These are phyloP conservation scores for Varanus komodoensis DNA, from an alignment of 2,113 vertebrate genomes.

Conservation along the genomic window DNA sequence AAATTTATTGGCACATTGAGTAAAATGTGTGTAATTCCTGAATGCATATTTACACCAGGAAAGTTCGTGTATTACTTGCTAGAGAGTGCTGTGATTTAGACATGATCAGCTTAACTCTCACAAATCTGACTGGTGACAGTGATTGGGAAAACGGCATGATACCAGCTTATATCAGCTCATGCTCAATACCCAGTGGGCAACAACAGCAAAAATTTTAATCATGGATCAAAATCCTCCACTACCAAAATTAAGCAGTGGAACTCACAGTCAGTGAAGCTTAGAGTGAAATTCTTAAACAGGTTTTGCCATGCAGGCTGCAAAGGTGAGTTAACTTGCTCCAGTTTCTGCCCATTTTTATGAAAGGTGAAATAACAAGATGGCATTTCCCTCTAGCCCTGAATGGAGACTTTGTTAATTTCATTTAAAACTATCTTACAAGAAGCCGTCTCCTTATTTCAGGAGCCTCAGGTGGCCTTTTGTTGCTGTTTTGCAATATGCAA, in stretches of 20 bases:
- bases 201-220: background rate
- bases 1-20: background rate
- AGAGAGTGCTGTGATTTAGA: background rate
- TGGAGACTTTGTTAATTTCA: background rate
- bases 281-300: background rate
- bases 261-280: background rate
- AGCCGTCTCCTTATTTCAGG: background rate
- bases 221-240: background rate
- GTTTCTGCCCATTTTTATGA: too few relatives aligned
- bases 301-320: background rate
- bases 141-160: background rate
- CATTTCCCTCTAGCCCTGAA: background rate
- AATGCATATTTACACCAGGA: background rate
- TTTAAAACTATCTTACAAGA: background rate
- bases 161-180: background rate
- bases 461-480: background rate
- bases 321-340: too few relatives aligned
- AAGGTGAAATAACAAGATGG: background rate
- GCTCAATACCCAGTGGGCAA: background rate
- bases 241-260: background rate
- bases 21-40: background rate
- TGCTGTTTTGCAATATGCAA: too few relatives aligned
- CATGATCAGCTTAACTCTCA: background rate
- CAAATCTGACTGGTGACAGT: background rate
- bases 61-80: background rate